These are phyloP conservation scores for Ivindomyrus marchei DNA, from an alignment of 2,113 vertebrate species.

Conservation along the genomic window DNA sequence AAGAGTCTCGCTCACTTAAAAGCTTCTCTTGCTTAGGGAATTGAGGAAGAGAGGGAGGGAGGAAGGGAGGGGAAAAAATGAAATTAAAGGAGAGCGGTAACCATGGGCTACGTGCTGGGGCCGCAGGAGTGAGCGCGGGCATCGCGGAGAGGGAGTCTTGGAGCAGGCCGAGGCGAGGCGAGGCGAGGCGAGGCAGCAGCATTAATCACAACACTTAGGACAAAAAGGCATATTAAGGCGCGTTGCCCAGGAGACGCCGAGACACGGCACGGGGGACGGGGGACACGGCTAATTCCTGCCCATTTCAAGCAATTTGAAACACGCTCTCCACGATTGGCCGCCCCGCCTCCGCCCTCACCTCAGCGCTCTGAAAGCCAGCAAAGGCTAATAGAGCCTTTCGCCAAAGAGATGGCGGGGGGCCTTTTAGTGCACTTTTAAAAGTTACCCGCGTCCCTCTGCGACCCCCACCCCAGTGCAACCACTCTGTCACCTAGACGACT, in stretches of 20 bases:
- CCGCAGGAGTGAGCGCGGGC: neutral
- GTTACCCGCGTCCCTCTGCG: slow-evolving; percentile 42
- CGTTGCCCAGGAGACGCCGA: neutral
- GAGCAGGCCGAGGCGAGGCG: neutral
- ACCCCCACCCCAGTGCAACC: neutral
- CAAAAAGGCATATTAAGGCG: slow-evolving; percentile 4
- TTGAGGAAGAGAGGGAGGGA: slow-evolving; percentile 1
- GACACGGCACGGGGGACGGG: neutral
- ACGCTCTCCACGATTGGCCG: slow-evolving; percentile 50
- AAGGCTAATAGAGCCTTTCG: slow-evolving; percentile 49
- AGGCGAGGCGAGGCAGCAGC: neutral
- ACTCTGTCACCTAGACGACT: neutral
- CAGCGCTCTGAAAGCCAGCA: slow-evolving; percentile 56
- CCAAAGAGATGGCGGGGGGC: slow-evolving; percentile 38
- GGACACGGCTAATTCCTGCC: slow-evolving; percentile 32
- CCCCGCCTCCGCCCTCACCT: slow-evolving; percentile 31
- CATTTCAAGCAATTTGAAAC: slow-evolving; percentile 60
- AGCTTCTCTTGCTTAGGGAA: slow-evolving; percentile 29
- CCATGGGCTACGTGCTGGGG: slow-evolving; percentile 11
- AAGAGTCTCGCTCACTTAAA: slow-evolving; percentile 17
- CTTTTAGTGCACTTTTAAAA: slow-evolving; percentile 60
- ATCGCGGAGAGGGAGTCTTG: slow-evolving; percentile 12
- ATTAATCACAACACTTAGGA: slow-evolving; percentile 23
- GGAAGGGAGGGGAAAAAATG: neutral
- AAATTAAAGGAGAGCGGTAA: slow-evolving; percentile 3